Conservation (phyloP, 2,888 invertebrate genomes). For the Tupiocoris notatus region DNA sequence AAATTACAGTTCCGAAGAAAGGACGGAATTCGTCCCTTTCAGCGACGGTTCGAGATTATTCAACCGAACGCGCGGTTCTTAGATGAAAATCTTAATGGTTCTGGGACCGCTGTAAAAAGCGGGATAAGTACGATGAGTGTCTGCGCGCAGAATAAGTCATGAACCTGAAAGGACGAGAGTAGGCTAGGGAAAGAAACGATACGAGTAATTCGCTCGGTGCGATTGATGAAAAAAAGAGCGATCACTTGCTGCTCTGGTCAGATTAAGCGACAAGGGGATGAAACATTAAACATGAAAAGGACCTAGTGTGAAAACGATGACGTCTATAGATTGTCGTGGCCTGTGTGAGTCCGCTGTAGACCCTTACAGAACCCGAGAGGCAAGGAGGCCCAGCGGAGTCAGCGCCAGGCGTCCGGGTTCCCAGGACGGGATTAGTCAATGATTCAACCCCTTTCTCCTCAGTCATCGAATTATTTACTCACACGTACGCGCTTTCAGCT, state of each 20-base stretch:
- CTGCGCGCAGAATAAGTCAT: conserved; percentile 32
- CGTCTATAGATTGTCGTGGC: conserved; percentile 9
- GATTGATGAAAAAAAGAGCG: conserved; percentile 5
- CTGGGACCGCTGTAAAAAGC: too few species aligned
- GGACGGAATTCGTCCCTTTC: too few species aligned
- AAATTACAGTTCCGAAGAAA: too few species aligned
- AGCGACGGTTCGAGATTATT: too few species aligned
- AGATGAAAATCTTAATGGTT: too few species aligned
- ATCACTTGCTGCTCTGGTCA: conserved; percentile 25
- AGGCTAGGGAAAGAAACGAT: conserved; percentile 16
- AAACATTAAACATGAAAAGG: conserved; percentile 40
- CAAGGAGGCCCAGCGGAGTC: not conserved
- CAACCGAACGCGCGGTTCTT: too few species aligned
- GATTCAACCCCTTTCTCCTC: conserved; percentile 34
- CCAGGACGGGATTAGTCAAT: conserved; percentile 40
- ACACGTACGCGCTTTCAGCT: conserved; percentile 37
- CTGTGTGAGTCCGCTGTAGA: not conserved
- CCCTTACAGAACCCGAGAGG: too few species aligned
- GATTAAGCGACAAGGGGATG: not conserved
- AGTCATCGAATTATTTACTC: conserved; percentile 37
- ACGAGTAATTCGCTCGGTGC: conserved; percentile 4
- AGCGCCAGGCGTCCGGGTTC: conserved; percentile 35
- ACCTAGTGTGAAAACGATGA: conserved; percentile 35
- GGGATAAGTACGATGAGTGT: too few species aligned
- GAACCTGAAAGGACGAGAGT: conserved; percentile 25